Percentiles rank a stretch among this genome's conserved stretches.
Conservation (phyloP, 2,797 vertebrate genomes). For the Squalus acanthias region DNA sequence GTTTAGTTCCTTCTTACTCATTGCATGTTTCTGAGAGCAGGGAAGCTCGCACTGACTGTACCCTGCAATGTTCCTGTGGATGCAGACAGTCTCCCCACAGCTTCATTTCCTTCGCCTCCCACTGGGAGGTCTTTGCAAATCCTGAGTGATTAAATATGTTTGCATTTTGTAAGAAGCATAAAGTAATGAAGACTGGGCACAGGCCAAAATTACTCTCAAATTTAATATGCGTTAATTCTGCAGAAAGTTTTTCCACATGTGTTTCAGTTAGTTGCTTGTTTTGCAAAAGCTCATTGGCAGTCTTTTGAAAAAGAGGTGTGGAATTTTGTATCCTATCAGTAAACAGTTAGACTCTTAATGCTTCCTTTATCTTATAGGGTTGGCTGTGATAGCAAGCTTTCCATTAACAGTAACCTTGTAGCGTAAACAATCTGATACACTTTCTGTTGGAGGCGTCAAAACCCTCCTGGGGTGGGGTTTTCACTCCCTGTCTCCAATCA, state of each 20-base stretch:
- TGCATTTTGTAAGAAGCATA: neutral
- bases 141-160: neutral
- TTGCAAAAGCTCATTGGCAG: neutral
- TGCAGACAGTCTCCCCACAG: neutral
- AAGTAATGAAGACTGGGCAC: neutral
- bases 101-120: neutral
- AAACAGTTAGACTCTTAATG: neutral
- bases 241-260: neutral
- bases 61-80: neutral
- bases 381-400: neutral
- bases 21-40: neutral
- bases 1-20: neutral
- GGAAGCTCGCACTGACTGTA: neutral
- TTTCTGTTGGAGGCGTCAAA: neutral
- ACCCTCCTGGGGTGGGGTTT: neutral
- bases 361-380: neutral
- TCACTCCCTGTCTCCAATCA: neutral
- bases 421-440: neutral
- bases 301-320: neutral
- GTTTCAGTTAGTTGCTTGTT: neutral
- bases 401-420: neutral
- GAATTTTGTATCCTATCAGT: neutral
- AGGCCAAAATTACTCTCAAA: neutral
- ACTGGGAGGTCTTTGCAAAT: neutral
- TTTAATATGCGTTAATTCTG: neutral